Percentiles rank a stretch among this genome's conserved stretches.
Evolutionary conservation across 2,113 vertebrate species (phyloP).

Genomic region (Eubucco bourcierii): DNA sequence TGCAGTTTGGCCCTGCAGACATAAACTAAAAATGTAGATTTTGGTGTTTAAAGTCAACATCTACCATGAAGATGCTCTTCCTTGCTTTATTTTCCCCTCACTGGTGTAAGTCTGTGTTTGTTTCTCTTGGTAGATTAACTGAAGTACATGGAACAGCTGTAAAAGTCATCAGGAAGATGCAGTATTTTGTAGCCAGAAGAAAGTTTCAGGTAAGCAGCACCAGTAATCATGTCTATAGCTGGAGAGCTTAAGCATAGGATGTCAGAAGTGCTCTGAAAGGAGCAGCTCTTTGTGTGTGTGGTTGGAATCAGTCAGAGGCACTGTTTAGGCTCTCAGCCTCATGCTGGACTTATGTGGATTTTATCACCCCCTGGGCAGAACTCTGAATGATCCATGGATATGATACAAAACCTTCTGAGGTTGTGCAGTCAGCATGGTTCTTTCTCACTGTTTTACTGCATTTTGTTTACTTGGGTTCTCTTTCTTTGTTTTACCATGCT

Average conservation of each 20-base stretch:
- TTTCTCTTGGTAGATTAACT: constrained; percentile 78
- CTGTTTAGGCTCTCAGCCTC: neutral
- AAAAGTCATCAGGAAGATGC: constrained; percentile 89
- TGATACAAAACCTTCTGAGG: neutral
- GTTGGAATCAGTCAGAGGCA: neutral
- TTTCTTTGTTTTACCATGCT: neutral
- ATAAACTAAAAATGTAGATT: neutral
- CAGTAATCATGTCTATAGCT: neutral
- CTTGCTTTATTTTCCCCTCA: neutral
- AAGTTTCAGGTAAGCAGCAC: constrained; percentile 86
- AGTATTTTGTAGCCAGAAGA: constrained; percentile 87
- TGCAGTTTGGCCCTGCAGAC: neutral
- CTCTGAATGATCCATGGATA: neutral
- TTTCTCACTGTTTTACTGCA: neutral
- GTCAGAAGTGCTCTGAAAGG: neutral
- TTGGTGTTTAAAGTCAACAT: neutral
- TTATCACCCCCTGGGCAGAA: neutral
- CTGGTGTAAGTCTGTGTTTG: neutral
- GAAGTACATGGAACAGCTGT: constrained; percentile 84
- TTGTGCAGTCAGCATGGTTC: neutral
- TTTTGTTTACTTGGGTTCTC: neutral
- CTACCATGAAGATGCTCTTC: neutral
- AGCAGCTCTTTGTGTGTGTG: neutral
- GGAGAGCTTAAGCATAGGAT: neutral
- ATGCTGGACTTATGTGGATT: neutral